Conservation (phyloP, 2,797 vertebrate genomes). For the Hyperoplus lanceolatus region DNA sequence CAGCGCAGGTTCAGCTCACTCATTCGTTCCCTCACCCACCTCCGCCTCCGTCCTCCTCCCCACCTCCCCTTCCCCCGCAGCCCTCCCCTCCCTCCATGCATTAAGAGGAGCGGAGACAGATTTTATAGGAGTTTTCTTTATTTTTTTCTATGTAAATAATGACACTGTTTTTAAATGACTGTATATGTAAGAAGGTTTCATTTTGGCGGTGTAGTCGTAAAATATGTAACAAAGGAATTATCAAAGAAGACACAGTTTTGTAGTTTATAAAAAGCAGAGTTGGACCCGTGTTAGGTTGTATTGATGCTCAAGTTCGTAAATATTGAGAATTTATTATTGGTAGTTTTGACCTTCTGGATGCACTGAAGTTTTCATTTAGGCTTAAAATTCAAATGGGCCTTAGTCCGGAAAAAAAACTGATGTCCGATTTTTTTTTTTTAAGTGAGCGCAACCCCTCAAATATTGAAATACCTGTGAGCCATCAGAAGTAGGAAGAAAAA, state of each 20-base stretch:
- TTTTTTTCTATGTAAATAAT: slow-evolving; percentile 78
- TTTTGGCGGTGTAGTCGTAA: slow-evolving; percentile 72
- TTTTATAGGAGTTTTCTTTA: slow-evolving; percentile 87
- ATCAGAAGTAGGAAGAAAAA: slow-evolving; percentile 43
- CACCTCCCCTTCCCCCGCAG: slow-evolving; percentile 54
- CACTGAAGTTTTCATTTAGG: slow-evolving; percentile 10
- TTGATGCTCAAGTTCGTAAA: slow-evolving; percentile 36
- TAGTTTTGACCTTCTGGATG: slow-evolving; percentile 8
- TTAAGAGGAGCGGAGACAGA: slow-evolving; percentile 88
- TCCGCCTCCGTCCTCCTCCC: slow-evolving; percentile 47
- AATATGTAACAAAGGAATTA: slow-evolving; percentile 53
- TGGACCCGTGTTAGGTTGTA: slow-evolving; percentile 43
- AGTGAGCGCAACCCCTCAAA: slow-evolving; percentile 20
- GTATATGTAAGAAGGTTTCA: slow-evolving; percentile 77
- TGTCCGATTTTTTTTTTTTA: slow-evolving; percentile 41
- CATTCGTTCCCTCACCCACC: slow-evolving; percentile 57
- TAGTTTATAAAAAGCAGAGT: slow-evolving; percentile 50
- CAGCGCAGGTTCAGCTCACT: slow-evolving; percentile 42
- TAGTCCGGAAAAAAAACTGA: slow-evolving; percentile 46
- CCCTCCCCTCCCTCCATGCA: slow-evolving; percentile 75
- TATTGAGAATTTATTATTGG: slow-evolving; percentile 17
- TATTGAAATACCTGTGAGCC: slow-evolving; percentile 31
- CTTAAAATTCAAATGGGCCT: slow-evolving; percentile 18
- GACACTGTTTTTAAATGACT: slow-evolving; percentile 83
- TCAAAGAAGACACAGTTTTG: slow-evolving; percentile 3